phyloP scores from a whole-genome alignment of 2,888 invertebrate species.

The Phanerotoma sp. region DNA sequence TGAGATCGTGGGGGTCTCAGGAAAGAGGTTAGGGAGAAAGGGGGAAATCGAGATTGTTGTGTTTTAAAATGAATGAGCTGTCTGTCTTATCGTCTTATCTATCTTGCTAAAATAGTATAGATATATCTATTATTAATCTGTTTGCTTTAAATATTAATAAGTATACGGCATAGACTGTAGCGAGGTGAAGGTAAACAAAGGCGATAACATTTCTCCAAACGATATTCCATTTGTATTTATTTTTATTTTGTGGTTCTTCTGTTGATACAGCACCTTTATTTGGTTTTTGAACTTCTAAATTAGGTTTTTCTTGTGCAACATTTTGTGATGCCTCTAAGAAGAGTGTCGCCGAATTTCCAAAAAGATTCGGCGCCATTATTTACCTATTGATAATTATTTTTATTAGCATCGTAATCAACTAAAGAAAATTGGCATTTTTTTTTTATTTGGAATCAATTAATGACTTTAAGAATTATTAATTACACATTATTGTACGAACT shows the following conservation, averaged over 20 bases:
- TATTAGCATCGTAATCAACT: slow-evolving; percentile 36
- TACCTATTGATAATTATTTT: too few relatives aligned
- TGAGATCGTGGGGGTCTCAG: too few relatives aligned
- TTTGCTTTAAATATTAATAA: slow-evolving; percentile 59
- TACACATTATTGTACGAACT: not conserved
- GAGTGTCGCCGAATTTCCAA: slow-evolving; percentile 62
- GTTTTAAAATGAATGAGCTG: too few relatives aligned
- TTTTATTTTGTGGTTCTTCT: slow-evolving; percentile 35
- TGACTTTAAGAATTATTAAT: too few relatives aligned
- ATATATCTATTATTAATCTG: too few relatives aligned
- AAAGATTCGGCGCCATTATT: slow-evolving; percentile 67
- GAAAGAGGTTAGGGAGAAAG: too few relatives aligned
- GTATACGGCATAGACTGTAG: slow-evolving; percentile 67
- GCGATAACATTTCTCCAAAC: slow-evolving; percentile 80
- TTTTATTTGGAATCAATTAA: not conserved
- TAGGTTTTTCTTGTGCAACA: slow-evolving; percentile 39
- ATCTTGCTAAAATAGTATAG: too few relatives aligned
- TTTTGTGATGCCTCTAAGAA: slow-evolving; percentile 58
- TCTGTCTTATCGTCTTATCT: too few relatives aligned
- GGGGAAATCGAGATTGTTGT: too few relatives aligned
- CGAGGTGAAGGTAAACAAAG: slow-evolving; percentile 70
- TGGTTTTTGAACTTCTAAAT: slow-evolving; percentile 19
- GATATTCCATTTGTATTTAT: slow-evolving; percentile 64
- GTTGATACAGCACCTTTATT: slow-evolving; percentile 7
- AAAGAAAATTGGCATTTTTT: slow-evolving; percentile 1